A percentile compares a stretch with the other conserved stretches of the same genome.
Conservation (phyloP, 1,140 invertebrate species). For the Ips nitidus region DNA sequence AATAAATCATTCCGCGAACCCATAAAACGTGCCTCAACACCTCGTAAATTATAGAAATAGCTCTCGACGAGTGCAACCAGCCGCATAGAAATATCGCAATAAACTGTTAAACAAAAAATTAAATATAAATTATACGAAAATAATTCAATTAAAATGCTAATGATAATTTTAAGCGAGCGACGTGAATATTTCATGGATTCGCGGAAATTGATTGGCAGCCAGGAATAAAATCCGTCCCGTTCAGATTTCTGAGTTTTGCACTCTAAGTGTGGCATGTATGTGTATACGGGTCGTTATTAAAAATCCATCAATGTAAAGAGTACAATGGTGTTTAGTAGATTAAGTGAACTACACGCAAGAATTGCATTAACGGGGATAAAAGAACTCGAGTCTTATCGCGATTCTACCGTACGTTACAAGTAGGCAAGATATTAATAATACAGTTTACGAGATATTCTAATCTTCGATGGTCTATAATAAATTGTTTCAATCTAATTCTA, state of each 20-base stretch:
- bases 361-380: neutral
- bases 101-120: neutral
- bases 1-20: too few relatives aligned
- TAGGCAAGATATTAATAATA: too few relatives aligned
- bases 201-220: neutral
- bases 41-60: too few relatives aligned
- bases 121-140: neutral
- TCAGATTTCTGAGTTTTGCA: neutral
- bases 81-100: constrained; percentile 5
- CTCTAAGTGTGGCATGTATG: too few relatives aligned
- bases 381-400: neutral
- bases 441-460: too few relatives aligned
- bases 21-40: too few relatives aligned
- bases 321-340: constrained; percentile 2
- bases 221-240: neutral
- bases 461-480: too few relatives aligned
- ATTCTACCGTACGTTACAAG: neutral
- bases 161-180: neutral
- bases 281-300: neutral
- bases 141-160: constrained; percentile 5
- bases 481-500: too few relatives aligned
- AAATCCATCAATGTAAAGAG: constrained; percentile 3
- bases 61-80: neutral
- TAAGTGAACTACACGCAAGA: neutral
- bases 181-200: constrained; percentile 2